phyloP scores from a whole-genome alignment of 2,888 invertebrate species.

The Torymus auratus region DNA sequence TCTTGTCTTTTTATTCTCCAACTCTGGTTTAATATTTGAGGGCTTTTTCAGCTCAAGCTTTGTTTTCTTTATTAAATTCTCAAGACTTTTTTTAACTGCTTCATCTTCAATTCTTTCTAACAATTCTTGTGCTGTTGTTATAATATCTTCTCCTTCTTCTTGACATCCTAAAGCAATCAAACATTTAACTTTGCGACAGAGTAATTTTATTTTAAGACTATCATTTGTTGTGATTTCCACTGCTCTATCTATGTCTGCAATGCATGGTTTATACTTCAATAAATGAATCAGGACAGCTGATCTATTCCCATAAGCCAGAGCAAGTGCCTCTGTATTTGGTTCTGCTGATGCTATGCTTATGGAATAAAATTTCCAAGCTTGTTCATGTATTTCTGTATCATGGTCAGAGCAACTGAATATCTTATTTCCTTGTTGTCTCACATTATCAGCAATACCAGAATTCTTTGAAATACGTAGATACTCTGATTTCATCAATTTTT shows the following conservation, averaged over 20 bases:
- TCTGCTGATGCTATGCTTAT: no score
- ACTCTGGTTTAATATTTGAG: background rate
- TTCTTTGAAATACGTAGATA: background rate
- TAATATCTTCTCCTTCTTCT: background rate
- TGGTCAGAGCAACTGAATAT: background rate
- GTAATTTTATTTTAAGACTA: no score
- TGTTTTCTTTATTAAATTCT: background rate
- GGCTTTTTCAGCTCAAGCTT: background rate
- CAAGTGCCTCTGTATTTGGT: background rate
- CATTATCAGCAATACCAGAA: background rate
- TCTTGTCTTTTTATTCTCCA: background rate
- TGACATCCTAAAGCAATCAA: background rate
- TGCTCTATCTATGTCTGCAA: background rate
- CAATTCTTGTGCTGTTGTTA: background rate
- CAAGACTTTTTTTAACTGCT: background rate
- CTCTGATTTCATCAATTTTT: background rate
- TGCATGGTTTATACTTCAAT: background rate
- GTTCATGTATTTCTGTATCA: background rate
- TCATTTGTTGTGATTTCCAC: no score
- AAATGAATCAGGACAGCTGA: background rate
- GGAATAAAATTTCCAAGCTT: background rate
- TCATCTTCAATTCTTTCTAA: constrained; percentile 1
- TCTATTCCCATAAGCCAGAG: constrained; percentile 4
- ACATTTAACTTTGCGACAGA: background rate
- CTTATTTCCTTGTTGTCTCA: background rate